These are phyloP conservation scores for Anhinga rufa DNA, from an alignment of 2,113 vertebrate species.

Conservation along the genomic window DNA sequence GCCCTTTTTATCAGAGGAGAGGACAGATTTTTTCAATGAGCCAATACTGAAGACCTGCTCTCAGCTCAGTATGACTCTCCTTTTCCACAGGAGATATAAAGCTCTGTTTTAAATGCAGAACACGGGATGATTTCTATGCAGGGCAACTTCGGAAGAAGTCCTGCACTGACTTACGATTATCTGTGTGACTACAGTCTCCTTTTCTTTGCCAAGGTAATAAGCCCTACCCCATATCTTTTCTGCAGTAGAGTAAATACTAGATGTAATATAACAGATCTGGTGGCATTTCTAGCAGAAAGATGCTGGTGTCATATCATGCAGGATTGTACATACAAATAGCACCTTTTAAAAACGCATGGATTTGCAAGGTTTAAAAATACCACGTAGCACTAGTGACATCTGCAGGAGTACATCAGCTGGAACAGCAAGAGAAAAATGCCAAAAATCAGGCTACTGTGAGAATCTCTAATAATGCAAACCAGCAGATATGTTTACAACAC, in stretches of 20 bases:
- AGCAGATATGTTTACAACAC: background rate
- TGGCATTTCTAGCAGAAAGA: background rate
- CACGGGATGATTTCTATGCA: background rate
- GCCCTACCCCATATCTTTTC: background rate
- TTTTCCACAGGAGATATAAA: background rate
- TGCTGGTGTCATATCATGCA: background rate
- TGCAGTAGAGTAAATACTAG: conserved; percentile 14
- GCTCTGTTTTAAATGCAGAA: background rate
- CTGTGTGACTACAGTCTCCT: background rate
- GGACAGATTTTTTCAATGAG: background rate
- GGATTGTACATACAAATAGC: background rate
- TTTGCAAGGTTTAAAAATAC: background rate
- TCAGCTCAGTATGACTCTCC: background rate
- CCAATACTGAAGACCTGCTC: background rate
- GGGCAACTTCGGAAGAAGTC: background rate
- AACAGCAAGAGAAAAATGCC: background rate
- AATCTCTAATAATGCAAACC: background rate
- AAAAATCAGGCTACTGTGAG: background rate
- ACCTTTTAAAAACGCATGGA: background rate
- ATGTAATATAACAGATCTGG: background rate
- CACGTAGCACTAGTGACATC: conserved; percentile 66
- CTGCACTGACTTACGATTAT: background rate
- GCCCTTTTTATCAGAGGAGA: background rate
- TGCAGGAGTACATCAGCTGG: conserved; percentile 19
- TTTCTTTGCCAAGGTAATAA: conserved; percentile 7